phyloP scores from a whole-genome alignment of 2,797 vertebrate genomes.

The Dryobates pubescens region DNA sequence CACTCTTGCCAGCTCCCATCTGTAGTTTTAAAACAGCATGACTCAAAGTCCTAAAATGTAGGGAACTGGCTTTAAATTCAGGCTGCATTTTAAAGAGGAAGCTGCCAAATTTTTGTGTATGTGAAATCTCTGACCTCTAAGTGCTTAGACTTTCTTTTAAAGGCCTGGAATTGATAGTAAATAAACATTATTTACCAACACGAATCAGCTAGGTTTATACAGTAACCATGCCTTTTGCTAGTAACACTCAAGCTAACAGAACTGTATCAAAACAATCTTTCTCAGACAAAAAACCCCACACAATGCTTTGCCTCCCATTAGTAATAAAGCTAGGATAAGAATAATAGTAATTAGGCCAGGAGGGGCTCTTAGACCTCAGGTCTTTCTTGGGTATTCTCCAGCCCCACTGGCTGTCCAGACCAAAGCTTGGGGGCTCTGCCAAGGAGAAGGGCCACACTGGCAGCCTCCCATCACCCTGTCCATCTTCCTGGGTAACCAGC shows the following conservation, averaged over 20 bases:
- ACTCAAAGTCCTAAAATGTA: conserved; percentile 31
- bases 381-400: not conserved
- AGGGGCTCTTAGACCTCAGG: not conserved
- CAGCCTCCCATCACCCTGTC: not conserved
- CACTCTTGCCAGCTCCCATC: not conserved
- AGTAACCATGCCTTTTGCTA: not conserved
- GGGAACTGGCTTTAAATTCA: conserved; percentile 5
- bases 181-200: not conserved
- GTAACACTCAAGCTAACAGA: not conserved
- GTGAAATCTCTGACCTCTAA: not conserved
- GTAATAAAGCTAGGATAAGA: not conserved
- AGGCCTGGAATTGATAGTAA: not conserved
- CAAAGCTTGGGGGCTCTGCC: not conserved
- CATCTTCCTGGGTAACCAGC: not conserved
- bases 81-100: conserved; percentile 14
- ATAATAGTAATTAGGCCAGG: not conserved
- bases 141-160: not conserved
- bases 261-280: not conserved
- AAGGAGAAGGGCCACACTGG: not conserved
- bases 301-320: not conserved
- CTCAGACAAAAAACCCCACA: not conserved
- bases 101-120: not conserved
- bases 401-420: not conserved
- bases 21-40: conserved; percentile 16
- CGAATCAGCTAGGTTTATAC: not conserved